Percentiles rank a stretch among this genome's conserved stretches.
phyloP scores from a whole-genome alignment of 2,113 vertebrate genomes.

The Phainopepla nitens region DNA sequence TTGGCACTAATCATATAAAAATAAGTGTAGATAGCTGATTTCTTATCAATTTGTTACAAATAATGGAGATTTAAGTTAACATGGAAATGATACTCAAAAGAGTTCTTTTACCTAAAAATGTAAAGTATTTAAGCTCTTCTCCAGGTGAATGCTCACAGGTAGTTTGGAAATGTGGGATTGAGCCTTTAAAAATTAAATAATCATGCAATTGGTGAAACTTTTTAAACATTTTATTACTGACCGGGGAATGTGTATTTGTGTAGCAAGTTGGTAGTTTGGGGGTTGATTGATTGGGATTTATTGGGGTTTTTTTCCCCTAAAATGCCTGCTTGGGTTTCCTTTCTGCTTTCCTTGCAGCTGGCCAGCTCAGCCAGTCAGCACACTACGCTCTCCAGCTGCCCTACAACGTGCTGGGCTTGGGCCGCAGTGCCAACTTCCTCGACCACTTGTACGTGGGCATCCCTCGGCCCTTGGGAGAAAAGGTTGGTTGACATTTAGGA shows the following conservation, averaged over 20 bases:
- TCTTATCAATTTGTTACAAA: not conserved
- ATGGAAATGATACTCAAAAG: not conserved
- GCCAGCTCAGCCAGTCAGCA: conserved; percentile 94
- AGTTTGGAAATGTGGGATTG: not conserved
- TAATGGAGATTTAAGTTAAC: not conserved
- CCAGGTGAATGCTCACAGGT: not conserved
- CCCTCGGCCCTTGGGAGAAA: conserved; percentile 83
- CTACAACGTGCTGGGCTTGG: conserved; percentile 92
- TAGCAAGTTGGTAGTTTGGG: not conserved
- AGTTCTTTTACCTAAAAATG: not conserved
- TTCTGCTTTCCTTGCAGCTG: conserved; percentile 73
- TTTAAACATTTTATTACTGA: not conserved
- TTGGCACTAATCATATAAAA: not conserved
- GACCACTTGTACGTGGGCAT: conserved; percentile 94
- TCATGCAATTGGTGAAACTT: not conserved
- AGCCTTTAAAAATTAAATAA: not conserved
- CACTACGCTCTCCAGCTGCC: conserved; percentile 93
- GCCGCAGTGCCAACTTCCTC: conserved; percentile 95
- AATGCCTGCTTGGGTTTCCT: not conserved
- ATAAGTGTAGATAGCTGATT: not conserved
- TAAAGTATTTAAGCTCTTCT: not conserved
- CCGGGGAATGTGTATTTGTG: not conserved
- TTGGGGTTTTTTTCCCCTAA: fast-evolving
- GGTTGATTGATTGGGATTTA: too few species aligned
- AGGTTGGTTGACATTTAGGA: conserved; percentile 66